Conservation (phyloP, 2,797 vertebrate species). For the Acanthurus tractus region DNA sequence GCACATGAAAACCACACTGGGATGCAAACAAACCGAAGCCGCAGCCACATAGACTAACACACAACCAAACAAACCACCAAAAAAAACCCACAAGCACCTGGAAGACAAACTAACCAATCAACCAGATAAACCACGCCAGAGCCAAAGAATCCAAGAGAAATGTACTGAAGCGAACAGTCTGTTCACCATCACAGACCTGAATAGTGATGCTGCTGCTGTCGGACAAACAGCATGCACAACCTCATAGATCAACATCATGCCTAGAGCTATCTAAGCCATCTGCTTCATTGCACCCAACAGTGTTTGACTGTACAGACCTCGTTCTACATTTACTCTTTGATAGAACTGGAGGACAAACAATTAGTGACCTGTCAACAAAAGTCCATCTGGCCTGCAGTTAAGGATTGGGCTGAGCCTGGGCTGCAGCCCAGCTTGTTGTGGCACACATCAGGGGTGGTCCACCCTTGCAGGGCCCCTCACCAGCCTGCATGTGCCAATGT, state of each 20-base stretch:
- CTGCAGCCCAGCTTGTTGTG: conserved; percentile 25
- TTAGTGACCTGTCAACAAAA: conserved; percentile 60
- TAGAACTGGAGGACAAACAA: conserved; percentile 58
- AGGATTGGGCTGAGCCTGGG: conserved; percentile 28
- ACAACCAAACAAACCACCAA: conserved; percentile 71
- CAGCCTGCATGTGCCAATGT: conserved; percentile 55
- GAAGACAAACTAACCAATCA: conserved; percentile 50
- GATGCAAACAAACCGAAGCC: conserved; percentile 72
- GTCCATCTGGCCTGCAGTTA: conserved; percentile 63
- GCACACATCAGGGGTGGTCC: conserved; percentile 63
- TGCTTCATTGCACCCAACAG: conserved; percentile 58
- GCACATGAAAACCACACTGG: conserved; percentile 65
- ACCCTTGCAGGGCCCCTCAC: conserved; percentile 51
- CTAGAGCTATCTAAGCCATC: conserved; percentile 56
- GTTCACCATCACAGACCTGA: conserved; percentile 34
- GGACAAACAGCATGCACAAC: conserved; percentile 29
- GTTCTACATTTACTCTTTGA: conserved; percentile 57
- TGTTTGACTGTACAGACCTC: conserved; percentile 46
- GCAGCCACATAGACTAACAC: conserved; percentile 59
- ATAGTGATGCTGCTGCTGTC: conserved; percentile 19
- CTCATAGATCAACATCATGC: conserved; percentile 60
- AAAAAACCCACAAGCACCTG: conserved; percentile 43
- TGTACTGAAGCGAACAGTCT: conserved; percentile 21
- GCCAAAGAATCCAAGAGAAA: conserved; percentile 30
- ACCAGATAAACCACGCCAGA: conserved; percentile 46